A percentile compares a stretch with the other conserved stretches of the same genome.
These are phyloP conservation scores for Pyrocephalus nanus DNA, from an alignment of 2,797 vertebrate genomes.

Conservation along the genomic window DNA sequence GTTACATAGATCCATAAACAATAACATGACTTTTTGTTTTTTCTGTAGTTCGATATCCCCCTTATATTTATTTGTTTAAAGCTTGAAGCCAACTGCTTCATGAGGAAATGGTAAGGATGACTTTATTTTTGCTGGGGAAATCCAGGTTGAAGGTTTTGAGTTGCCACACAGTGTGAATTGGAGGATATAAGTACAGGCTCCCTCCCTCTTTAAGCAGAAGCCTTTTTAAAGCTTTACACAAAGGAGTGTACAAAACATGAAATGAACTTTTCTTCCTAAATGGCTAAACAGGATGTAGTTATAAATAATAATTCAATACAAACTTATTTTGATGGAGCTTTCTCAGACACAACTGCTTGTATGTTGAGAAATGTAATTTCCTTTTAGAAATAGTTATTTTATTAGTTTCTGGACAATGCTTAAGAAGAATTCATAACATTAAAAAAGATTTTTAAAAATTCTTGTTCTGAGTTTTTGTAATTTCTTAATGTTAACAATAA, in stretches of 20 bases:
- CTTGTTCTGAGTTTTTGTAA: background rate
- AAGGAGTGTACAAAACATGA: slow-evolving; percentile 40
- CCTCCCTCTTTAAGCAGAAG: slow-evolving; percentile 66
- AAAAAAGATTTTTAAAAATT: background rate
- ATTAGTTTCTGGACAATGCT: slow-evolving; percentile 11
- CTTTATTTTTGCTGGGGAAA: slow-evolving; percentile 63
- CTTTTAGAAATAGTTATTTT: slow-evolving; percentile 34
- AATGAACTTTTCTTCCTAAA: slow-evolving; percentile 59
- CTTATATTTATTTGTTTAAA: slow-evolving; percentile 33
- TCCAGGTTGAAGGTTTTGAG: slow-evolving; percentile 14
- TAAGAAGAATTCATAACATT: background rate
- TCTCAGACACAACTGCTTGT: slow-evolving; percentile 71
- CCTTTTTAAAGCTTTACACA: slow-evolving; percentile 66
- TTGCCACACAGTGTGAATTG: slow-evolving; percentile 71
- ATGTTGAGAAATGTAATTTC: slow-evolving; percentile 41
- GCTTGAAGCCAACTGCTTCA: background rate
- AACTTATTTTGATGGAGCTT: slow-evolving; percentile 58
- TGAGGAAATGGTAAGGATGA: slow-evolving; percentile 55
- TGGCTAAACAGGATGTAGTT: slow-evolving; percentile 78
- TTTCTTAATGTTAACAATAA: background rate
- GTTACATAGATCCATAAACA: background rate
- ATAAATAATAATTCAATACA: slow-evolving; percentile 76
- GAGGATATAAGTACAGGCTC: slow-evolving; percentile 73
- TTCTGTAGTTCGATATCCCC: background rate
- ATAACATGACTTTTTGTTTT: background rate